phyloP scores from a whole-genome alignment of 2,888 invertebrate species.

The Bursaphelenchus okinawaensis region DNA sequence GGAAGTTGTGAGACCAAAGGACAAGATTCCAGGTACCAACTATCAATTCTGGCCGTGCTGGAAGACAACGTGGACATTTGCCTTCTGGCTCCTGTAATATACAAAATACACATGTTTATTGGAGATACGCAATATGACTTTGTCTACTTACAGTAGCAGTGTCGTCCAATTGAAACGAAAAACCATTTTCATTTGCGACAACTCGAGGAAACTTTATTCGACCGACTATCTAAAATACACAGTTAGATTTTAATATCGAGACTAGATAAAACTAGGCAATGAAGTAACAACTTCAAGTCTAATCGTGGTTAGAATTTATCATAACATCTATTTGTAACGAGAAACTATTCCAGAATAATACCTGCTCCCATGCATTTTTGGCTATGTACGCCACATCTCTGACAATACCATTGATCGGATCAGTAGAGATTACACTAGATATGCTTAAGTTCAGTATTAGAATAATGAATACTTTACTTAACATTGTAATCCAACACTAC shows the following conservation, averaged over 20 bases:
- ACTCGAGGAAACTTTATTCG: not conserved
- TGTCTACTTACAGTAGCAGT: too few species aligned
- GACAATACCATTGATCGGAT: conserved; percentile 9
- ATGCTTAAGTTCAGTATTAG: too few species aligned
- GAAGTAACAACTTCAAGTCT: too few species aligned
- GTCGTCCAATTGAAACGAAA: not conserved
- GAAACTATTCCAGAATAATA: too few species aligned
- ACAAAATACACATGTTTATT: not conserved
- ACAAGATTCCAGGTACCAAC: conserved; percentile 31
- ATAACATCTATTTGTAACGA: too few species aligned
- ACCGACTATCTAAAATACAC: not conserved
- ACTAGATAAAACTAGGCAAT: too few species aligned
- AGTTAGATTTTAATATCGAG: too few species aligned
- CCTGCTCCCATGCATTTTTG: not conserved
- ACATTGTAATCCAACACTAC: too few species aligned
- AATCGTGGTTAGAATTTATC: too few species aligned
- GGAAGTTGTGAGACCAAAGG: conserved; percentile 28
- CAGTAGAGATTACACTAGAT: not conserved
- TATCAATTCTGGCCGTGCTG: conserved; percentile 4
- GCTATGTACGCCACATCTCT: conserved; percentile 7
- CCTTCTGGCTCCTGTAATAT: not conserved
- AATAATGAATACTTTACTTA: too few species aligned
- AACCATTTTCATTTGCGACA: not conserved
- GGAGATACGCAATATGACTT: not conserved
- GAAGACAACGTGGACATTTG: conserved; percentile 15